phyloP scores from a whole-genome alignment of 2,797 vertebrate genomes.

The Morelia viridis region DNA sequence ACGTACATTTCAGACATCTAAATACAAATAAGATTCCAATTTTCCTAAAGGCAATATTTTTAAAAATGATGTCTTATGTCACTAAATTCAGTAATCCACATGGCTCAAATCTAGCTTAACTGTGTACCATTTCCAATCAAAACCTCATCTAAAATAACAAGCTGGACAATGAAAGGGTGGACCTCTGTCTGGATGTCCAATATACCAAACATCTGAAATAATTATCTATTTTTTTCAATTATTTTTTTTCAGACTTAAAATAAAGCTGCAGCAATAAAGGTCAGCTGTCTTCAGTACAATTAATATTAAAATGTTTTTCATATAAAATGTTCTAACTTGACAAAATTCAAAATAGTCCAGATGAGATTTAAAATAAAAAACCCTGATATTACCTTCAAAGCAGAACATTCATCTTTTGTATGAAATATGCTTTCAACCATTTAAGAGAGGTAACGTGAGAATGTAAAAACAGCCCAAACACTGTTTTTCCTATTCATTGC shows the following conservation, averaged over 20 bases:
- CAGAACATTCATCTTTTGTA: neutral
- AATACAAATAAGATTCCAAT: neutral
- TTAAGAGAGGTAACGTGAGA: conserved; percentile 15
- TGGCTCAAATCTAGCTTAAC: neutral
- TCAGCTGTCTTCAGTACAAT: neutral
- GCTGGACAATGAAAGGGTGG: neutral
- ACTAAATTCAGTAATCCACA: neutral
- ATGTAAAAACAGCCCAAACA: neutral
- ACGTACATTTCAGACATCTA: neutral
- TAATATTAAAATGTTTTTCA: neutral
- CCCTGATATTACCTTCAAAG: conserved; percentile 19
- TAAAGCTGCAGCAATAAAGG: neutral
- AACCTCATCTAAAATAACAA: neutral
- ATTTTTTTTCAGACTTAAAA: neutral
- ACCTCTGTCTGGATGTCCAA: neutral
- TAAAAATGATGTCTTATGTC: neutral
- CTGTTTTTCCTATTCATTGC: conserved; percentile 33
- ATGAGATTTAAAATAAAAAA: neutral
- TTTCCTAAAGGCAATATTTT: neutral
- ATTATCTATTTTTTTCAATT: neutral
- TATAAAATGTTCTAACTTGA: neutral
- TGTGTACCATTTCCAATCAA: neutral
- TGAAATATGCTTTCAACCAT: conserved; percentile 12
- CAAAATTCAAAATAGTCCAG: neutral
- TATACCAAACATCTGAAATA: neutral